Evolutionary conservation across 92 coral and sea anemone species (phyloP), one percentile per base, ranked within the genome.

Genomic region (Epizoanthus fatuus): DNA sequence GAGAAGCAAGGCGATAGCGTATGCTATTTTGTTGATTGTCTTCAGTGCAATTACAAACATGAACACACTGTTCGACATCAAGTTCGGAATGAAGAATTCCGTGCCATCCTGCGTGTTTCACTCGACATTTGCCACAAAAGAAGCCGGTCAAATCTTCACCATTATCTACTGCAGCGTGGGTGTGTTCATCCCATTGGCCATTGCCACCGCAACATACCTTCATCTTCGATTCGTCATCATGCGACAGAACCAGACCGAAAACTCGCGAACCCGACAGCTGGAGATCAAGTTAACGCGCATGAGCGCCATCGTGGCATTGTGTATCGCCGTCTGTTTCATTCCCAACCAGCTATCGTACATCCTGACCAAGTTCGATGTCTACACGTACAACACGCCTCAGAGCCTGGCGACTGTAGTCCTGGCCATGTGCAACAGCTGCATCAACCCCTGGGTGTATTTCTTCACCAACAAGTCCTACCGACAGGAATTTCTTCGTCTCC

Each of bases 401-500:
- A 77, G 82, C 14, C 7, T 77, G 59, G 52, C 51, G 3, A 77
- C 82, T 69, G 82, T 77, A 1, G 71, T 77, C 0, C 59, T 77
- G 2, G 82, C 82, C 5, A 77, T 77, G 82, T 19, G 56, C 7
- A 77, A 77, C 59, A 77, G 82, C 37, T 77, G 82, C 11, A 59
- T 77, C 82, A 77, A 77, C 25, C 82, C 82, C 70, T 77, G 82
- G 82, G 69, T 77, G 39, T 77, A 77, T 10, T 77, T 77, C 58
- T 60, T 53, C 16, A 77, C 82, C 2, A 77, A 77, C 82, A 77
- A 22, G 51, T 17, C 42, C 20, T 77, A 60, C 57, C 69, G 70
- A 20, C 14, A 60, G 44, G 70, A 77, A 10, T 77, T 77, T 38
- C 20, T 77, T 0, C 49, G 52, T 7, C 47, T 77, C 57, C 64